Evolutionary conservation across 2,888 invertebrate genomes (phyloP).

Genomic region (Rhamphomyia laevipes): DNA sequence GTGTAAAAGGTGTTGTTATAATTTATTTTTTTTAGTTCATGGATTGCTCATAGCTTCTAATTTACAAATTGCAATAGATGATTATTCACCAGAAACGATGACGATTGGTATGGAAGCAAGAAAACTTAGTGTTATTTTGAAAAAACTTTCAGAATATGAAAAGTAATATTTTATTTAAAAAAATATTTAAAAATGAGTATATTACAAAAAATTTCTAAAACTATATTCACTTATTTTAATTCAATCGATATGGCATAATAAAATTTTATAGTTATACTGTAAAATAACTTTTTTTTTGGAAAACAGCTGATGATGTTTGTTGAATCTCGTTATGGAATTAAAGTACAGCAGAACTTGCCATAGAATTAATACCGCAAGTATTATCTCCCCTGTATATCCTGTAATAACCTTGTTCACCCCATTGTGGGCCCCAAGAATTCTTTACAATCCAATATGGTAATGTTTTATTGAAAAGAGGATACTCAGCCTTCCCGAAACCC

Average conservation of each 20-base stretch:
- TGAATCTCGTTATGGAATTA: constrained; percentile 27
- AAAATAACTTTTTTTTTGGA: background rate
- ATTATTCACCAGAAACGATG: constrained; percentile 28
- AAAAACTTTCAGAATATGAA: constrained; percentile 35
- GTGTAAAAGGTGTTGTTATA: too few relatives aligned
- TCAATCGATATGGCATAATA: too few relatives aligned
- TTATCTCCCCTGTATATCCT: constrained; percentile 89
- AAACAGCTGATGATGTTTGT: background rate
- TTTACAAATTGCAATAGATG: constrained; percentile 27
- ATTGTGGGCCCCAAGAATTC: constrained; percentile 84
- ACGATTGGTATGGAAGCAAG: constrained; percentile 37
- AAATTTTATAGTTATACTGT: too few relatives aligned
- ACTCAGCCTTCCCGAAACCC: constrained; percentile 72
- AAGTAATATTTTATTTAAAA: constrained; percentile 11
- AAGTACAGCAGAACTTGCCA: constrained; percentile 79
- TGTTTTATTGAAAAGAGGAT: constrained; percentile 66
- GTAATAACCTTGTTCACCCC: constrained; percentile 95
- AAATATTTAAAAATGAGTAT: background rate
- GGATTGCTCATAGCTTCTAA: constrained; percentile 34
- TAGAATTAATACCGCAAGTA: constrained; percentile 80
- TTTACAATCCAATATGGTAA: constrained; percentile 88
- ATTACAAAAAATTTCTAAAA: too few relatives aligned
- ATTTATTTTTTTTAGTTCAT: constrained; percentile 22
- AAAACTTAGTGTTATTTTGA: constrained; percentile 29
- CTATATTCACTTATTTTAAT: too few relatives aligned